Percentiles rank a stretch among this genome's conserved stretches.
Evolutionary conservation across 2,888 invertebrate species (phyloP).

Genomic region (Agonopterix heracliana): DNA sequence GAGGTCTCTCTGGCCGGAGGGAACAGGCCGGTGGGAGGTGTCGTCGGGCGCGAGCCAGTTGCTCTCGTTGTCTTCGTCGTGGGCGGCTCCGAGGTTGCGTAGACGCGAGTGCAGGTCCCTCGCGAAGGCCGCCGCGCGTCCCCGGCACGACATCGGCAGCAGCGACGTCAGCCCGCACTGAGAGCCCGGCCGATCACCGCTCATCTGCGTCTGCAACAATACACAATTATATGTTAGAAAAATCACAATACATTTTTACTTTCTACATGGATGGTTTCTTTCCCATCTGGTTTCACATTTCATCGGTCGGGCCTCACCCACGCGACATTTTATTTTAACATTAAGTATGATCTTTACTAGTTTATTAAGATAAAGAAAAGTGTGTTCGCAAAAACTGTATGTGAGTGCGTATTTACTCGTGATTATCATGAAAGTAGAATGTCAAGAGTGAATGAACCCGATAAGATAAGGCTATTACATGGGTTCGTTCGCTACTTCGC

Average conservation of each 20-base stretch:
- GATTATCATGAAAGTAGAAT: conserved; percentile 51
- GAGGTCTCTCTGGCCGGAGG: conserved; percentile 52
- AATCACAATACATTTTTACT: not conserved
- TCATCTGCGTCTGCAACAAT: conserved; percentile 72
- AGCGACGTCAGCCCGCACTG: conserved; percentile 82
- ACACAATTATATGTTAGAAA: conserved; percentile 5
- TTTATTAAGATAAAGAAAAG: no score
- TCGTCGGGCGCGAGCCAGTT: conserved; percentile 56
- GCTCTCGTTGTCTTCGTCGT: conserved; percentile 59
- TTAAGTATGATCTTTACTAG: no score
- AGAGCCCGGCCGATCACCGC: conserved; percentile 69
- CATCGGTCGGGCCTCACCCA: no score
- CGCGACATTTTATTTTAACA: no score
- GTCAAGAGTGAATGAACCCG: conserved; percentile 67
- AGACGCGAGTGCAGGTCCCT: conserved; percentile 84
- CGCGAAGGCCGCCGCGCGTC: conserved; percentile 88
- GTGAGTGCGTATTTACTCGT: conserved; percentile 8
- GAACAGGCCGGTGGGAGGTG: conserved; percentile 23
- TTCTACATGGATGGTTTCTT: not conserved
- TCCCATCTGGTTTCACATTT: not conserved
- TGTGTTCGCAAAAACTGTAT: no score
- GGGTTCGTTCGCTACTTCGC: conserved; percentile 32
- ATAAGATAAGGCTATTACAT: conserved; percentile 53
- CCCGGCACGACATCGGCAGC: conserved; percentile 86
- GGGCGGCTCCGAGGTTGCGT: conserved; percentile 80